phyloP scores from a whole-genome alignment of 2,888 invertebrate species.

The Drosophila mettleri region DNA sequence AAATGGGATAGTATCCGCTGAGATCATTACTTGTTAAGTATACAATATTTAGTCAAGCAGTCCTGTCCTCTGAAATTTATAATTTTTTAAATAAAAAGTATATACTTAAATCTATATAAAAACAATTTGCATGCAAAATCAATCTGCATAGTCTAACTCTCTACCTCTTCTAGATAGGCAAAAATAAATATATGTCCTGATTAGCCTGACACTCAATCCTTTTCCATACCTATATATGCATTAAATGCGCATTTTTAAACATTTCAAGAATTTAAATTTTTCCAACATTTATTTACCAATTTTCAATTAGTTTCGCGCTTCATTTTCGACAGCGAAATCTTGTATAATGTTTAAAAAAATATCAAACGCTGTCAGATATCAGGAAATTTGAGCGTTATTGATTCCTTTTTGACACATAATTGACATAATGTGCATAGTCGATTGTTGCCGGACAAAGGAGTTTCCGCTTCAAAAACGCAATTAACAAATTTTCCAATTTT shows the following conservation, averaged over 20 bases:
- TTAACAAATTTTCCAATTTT: constrained; percentile 59
- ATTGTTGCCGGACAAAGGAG: constrained; percentile 7
- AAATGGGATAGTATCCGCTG: too few relatives aligned
- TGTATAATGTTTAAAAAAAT: neutral
- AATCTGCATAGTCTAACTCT: too few relatives aligned
- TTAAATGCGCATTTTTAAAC: too few relatives aligned
- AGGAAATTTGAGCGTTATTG: neutral
- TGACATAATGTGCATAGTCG: neutral
- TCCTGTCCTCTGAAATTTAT: too few relatives aligned
- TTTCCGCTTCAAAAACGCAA: constrained; percentile 59
- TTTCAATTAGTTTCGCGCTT: neutral
- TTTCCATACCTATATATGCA: too few relatives aligned
- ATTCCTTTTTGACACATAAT: constrained; percentile 2
- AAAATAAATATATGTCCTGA: neutral
- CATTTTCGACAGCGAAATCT: neutral
- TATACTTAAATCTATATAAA: too few relatives aligned
- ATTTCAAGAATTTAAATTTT: neutral
- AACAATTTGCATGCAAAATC: too few relatives aligned
- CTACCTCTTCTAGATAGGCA: too few relatives aligned
- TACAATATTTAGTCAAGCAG: too few relatives aligned
- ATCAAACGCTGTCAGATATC: neutral
- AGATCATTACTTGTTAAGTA: too few relatives aligned
- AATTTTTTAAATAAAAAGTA: too few relatives aligned
- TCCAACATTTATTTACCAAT: neutral
- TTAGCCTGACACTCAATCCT: neutral